Evolutionary conservation across 1,140 invertebrate genomes (phyloP), one percentile per base, ranked within the genome.

Genomic region (Protaetia brevitarsis): DNA sequence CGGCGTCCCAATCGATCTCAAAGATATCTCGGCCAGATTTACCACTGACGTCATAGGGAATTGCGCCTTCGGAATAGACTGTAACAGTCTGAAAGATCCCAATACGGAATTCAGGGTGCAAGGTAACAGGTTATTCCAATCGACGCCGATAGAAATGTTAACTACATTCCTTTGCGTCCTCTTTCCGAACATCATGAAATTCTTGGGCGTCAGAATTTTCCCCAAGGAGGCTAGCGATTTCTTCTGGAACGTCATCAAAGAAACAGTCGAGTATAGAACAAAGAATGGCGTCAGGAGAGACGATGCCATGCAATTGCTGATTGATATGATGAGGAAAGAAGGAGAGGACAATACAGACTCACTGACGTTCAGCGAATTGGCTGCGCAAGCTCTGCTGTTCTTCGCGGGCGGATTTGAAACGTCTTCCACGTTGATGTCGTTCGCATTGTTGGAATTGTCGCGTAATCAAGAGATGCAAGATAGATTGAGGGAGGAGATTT

Each of bases 1-100:
- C 26, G 60, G 31, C 7, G 16, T 28, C 11, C 5, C 23, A 7
- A 28, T 45, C n/a, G 51, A 65, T 58, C 27, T 23, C 0, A 37
- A 21, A 75, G 73, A 62, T 26, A 34, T 66, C 2, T 78, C 72
- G 21, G 79, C 78, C 1, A 78, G 80, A 36, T 86, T 81, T 62
- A 79, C 81, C 0, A 83, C 80, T 7, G 84, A 86, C 68, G 79
- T 84, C 7, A 86, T 86, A 64, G 84, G 81, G 0, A 80, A 80
- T 2, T 79, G 77, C 56, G 79, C 82, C 5, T 87, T 87, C 74
- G 86, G 85, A 2, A 73, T 87, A 7, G 74, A 86, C 58, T 80
- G 79, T 68, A 81, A 84, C 63, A 76, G 81, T 11, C 67, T 87
- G 11, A 72, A 76, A 34, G 76, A 85, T 67, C 79, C 82, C 19